Base-by-base conservation (phyloP, 2,113 vertebrate species). In the Dasyprocta punctata region DNA sequence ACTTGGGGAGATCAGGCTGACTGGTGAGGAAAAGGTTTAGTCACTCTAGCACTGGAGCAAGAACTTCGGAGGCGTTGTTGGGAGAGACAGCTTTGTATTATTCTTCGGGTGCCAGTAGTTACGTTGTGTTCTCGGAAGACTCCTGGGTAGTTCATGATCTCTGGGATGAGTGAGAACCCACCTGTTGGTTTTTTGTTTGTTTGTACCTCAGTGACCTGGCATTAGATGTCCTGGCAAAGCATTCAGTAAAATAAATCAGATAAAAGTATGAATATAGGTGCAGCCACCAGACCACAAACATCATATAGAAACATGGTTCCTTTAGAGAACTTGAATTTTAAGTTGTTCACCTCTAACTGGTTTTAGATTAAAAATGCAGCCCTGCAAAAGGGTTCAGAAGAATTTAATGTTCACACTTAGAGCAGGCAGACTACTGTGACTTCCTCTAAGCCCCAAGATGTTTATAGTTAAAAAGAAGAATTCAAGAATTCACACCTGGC, bases 251-350 rank as follows among this genome's bases (percentile, higher is more conserved):
- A 20, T 91, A 54, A 78, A 69, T 36, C 20, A 33, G 75, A 30
- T 24, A 2, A 11, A 7, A 5, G 6, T 8, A 36, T 24, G 33
- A 1, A 0, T 81, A 6, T 47, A 22, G 38, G 12, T 63, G 3
- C 16, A 16, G 0, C 71, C 20, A 1, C 36, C 20, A 61, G 41
- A 38, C 54, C 60, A 14, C 41, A 63, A 0, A 9, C 24, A 47
- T 60, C 20, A 5, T 33, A 22, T 41, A 36, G 84, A 75, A 73
- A 73, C 69, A 19, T 41, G 36, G 47, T 87, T 61, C 28, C 22
- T 95, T 94, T 91, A 60, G 67, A 92, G 87, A 93, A 89, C 26
- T 81, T 3, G 2, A 38, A 38, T 58, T 86, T 89, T 89, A 56
- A 41, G 44, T 89, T 85, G 36, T 90, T 95, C 44, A 38, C 12